Evolutionary conservation across 1,140 invertebrate species (phyloP), one percentile per base, ranked within the genome.

Genomic region (Brachionus asplanchnoidis): DNA sequence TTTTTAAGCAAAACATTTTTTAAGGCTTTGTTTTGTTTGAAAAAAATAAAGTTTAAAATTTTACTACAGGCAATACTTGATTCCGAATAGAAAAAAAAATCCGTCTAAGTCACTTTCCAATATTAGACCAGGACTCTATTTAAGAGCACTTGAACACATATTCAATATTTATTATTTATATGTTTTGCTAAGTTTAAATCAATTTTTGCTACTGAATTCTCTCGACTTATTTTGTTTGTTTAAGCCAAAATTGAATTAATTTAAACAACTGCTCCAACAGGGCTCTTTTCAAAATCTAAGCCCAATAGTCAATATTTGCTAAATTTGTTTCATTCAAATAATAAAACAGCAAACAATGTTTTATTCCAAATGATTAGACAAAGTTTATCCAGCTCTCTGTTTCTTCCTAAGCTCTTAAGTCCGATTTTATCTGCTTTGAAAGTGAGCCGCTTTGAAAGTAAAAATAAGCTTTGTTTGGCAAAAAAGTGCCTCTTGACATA

Each of bases 231-330:
- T 68, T 73, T 73, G 68, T 73, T 73, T 73, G 68, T 73, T 73
- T 73, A 17, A 44, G 68, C 20, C 68, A 73, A 73, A 70, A 73
- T 73, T 73, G 32, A 73, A 44, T 73, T 73, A 73, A 73, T 73
- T 73, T 20, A 73, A 60, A 73, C 68, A 73, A 73, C 68, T 73
- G 40, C 68, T 73, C 40, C 44, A 73, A 73, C 32, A 20, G 68
- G 36, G 17, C 53, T 60, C 40, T 42, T 20, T 73, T 36, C 36
- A 73, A 42, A 42, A 73, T 60, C 4, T 60, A 60, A 60, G 53
- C 53, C 17, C 9, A 20, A 60, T 60, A 23, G 53, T 60, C 53
- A 60, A 60, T 60, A 60, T 60, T 60, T 60, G 17, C 53, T 60
- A 60, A 60, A 60, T 60, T 60, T 60, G 20, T 60, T 60, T 60